Percentiles rank a stretch among this genome's conserved stretches.
These are phyloP conservation scores for Poecilia latipinna DNA, from an alignment of 2,113 vertebrate species.

Conservation along the genomic window DNA sequence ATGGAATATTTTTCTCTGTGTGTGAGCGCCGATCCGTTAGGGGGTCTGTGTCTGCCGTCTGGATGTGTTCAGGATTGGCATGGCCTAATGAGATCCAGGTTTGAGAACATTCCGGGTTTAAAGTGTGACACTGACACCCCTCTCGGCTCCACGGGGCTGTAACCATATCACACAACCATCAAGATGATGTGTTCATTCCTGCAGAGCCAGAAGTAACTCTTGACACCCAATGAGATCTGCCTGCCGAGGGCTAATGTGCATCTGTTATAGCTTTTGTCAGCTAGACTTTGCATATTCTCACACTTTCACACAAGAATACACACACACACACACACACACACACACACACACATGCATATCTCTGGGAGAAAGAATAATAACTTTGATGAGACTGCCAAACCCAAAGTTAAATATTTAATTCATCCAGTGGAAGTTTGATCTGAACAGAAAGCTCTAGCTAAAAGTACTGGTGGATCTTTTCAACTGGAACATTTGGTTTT, in stretches of 20 bases:
- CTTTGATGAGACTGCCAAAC: not conserved
- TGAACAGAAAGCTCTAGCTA: not conserved
- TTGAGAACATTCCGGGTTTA: constrained; percentile 38
- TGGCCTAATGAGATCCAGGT: constrained; percentile 74
- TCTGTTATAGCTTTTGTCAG: constrained; percentile 16
- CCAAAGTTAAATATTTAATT: not conserved
- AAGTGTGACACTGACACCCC: constrained; percentile 52
- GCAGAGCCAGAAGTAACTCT: constrained; percentile 28
- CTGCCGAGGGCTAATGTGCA: not conserved
- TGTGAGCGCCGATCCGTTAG: constrained; percentile 40
- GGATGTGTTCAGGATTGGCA: constrained; percentile 55
- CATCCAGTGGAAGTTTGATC: not conserved
- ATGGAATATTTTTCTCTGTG: constrained; percentile 50
- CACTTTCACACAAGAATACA: constrained; percentile 1
- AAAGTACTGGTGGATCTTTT: not conserved
- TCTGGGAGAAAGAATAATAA: constrained; percentile 9
- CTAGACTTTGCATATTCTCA: constrained; percentile 30
- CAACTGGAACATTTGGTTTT: not conserved
- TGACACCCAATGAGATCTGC: not conserved
- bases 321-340: not conserved
- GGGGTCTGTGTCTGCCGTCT: constrained; percentile 41
- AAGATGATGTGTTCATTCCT: constrained; percentile 41
- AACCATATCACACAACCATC: constrained; percentile 36
- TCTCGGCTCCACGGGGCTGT: constrained; percentile 42
- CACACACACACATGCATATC: not conserved